Base-by-base conservation (phyloP, 2,888 invertebrate genomes). In the Acholoe squamosa region DNA sequence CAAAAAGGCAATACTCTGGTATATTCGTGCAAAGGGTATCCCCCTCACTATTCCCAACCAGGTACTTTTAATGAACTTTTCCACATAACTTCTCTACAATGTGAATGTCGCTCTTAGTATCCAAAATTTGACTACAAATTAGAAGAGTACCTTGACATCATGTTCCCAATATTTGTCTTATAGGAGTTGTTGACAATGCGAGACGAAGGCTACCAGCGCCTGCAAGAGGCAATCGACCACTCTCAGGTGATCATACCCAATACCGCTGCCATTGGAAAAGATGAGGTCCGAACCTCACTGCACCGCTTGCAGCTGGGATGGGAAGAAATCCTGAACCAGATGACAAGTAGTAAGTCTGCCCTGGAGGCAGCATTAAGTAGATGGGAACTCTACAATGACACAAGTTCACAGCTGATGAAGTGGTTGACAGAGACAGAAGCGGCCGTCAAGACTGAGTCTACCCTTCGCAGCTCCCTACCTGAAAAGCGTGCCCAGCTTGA, bases 351-450 rank as follows among this genome's bases (percentile, higher is more conserved):
- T 0, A 93, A 94, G 90, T 97, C 98, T 91, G 97, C 98, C 93
- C 96, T 98, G 52, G 98, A 98, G 95, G 97, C 97, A 0, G 98
- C 98, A 95, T 97, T 98, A 90, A 97, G 98, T 95, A 98, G 98
- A 93, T 99, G 98, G 98, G 98, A 97, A n/a, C 98, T 98, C 1
- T 98, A 98, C 94, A 98, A 99, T 95, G 98, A 99, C 94, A 97
- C 97, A 93, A 97, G 97, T 19, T 97, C 98, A 90, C 97, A 97
- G 86, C 97, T 99, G 12, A 97, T 97, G 92, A 96, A 97, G 80
- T 99, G 99, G 99, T 95, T 99, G 89, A 96, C 97, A 43, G 96
- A 97, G 89, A 97, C 97, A 0, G 98, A 98, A 94, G 97, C 97
- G 91, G 97, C 98, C 93, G 97, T 98, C 71, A 97, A 98, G 94